These are phyloP conservation scores for Mastigias papua DNA, from an alignment of 30 jellyfish, hydroid and myxozoan species.

Conservation along the genomic window DNA sequence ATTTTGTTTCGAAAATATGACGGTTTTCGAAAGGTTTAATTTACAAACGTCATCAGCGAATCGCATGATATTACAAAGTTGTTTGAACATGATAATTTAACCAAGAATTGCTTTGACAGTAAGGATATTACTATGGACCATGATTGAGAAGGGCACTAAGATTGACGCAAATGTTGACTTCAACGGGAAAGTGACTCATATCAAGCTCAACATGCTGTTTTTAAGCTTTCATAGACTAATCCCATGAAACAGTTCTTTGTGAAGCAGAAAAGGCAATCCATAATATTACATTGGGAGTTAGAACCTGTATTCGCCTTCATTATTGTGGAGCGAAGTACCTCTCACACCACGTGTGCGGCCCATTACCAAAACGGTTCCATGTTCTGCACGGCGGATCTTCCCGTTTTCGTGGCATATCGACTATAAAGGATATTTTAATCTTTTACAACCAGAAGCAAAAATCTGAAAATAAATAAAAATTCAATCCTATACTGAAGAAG, in stretches of 20 bases:
- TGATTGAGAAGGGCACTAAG: neutral
- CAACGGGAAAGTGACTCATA: constrained; percentile 7
- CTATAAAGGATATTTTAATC: too few species aligned
- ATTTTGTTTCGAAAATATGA: neutral
- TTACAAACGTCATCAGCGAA: neutral
- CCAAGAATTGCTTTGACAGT: neutral
- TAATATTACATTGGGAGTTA: neutral
- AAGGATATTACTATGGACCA: neutral
- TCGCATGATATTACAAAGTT: neutral
- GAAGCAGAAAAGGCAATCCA: neutral
- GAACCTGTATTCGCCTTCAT: neutral
- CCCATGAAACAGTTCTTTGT: neutral
- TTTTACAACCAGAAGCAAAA: too few species aligned
- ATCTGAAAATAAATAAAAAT: too few species aligned
- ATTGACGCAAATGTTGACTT: constrained; percentile 5
- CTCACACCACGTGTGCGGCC: neutral
- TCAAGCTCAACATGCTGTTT: neutral
- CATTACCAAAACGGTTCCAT: too few species aligned
- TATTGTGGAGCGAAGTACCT: too few species aligned
- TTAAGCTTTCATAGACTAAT: neutral
- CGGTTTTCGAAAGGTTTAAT: neutral
- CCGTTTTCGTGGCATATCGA: too few species aligned
- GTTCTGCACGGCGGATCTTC: too few species aligned
- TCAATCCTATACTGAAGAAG: too few species aligned
- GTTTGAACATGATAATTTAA: neutral